These are phyloP conservation scores for Cactoblastis cactorum DNA, from an alignment of 2,888 invertebrate genomes.

Conservation along the genomic window DNA sequence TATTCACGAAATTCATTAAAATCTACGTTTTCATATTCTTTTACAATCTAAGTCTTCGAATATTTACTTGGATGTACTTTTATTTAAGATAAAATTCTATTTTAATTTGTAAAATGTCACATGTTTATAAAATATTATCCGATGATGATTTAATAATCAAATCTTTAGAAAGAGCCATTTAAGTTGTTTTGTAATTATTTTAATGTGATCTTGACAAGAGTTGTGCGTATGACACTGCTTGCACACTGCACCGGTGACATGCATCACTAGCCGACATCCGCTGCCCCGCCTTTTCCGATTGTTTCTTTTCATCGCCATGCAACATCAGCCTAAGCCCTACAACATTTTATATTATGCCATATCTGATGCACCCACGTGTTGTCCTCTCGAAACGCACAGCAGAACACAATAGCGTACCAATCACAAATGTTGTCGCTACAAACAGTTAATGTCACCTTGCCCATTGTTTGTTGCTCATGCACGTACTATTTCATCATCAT, in stretches of 20 bases:
- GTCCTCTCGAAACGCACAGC: constrained; percentile 35
- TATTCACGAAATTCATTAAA: neutral
- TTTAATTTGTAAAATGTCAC: no score
- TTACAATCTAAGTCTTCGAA: no score
- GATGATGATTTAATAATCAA: no score
- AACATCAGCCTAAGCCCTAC: constrained; percentile 23
- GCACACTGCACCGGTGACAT: constrained; percentile 36
- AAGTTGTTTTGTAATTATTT: neutral
- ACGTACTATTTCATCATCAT: constrained; percentile 61
- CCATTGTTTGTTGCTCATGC: constrained; percentile 51
- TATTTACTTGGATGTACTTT: no score
- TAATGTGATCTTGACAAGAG: neutral
- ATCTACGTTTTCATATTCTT: no score
- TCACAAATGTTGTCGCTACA: constrained; percentile 32
- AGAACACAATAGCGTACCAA: constrained; percentile 26
- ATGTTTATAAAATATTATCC: no score
- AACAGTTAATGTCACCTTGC: constrained; percentile 47
- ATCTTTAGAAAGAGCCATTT: neutral
- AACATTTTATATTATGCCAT: constrained; percentile 24
- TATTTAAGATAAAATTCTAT: no score
- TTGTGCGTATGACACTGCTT: constrained; percentile 15
- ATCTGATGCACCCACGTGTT: constrained; percentile 35
- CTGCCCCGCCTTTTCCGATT: constrained; percentile 48
- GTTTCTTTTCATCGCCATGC: constrained; percentile 38
- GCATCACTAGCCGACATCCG: constrained; percentile 43